Percentiles rank a stretch among this genome's conserved stretches.
phyloP scores from a whole-genome alignment of 2,797 vertebrate species.

The Argentina silus region DNA sequence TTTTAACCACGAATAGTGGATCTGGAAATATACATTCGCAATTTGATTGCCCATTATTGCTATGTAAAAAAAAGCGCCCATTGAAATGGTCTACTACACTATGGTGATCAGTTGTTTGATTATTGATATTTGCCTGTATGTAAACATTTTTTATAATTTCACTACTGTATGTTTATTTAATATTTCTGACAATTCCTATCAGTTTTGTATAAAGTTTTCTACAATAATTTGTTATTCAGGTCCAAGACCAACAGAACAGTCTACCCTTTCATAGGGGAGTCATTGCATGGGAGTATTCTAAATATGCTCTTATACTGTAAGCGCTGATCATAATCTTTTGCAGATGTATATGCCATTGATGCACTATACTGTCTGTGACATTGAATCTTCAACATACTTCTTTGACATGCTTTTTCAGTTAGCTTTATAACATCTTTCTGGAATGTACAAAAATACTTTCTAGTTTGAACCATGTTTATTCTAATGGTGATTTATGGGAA shows the following conservation, averaged over 20 bases:
- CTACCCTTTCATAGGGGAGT: background rate
- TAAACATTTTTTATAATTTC: constrained; percentile 7
- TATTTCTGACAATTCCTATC: constrained; percentile 1
- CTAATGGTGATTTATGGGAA: constrained; percentile 12
- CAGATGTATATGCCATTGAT: constrained; percentile 21
- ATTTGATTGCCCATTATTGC: constrained; percentile 17
- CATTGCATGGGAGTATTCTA: constrained; percentile 16
- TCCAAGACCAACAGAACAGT: constrained; percentile 18
- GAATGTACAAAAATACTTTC: constrained; percentile 12
- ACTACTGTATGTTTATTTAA: constrained; percentile 20
- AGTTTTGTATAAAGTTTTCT: constrained; percentile 29
- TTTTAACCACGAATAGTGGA: background rate
- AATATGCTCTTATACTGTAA: background rate
- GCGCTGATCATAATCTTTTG: background rate
- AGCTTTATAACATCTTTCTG: constrained; percentile 25
- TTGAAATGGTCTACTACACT: constrained; percentile 5
- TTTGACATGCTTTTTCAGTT: constrained; percentile 4
- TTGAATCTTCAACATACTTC: constrained; percentile 8
- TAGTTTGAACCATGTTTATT: background rate
- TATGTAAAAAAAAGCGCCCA: background rate
- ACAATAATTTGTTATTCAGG: constrained; percentile 30
- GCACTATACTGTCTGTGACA: constrained; percentile 24
- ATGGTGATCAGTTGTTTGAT: constrained; percentile 5
- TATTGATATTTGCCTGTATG: background rate
- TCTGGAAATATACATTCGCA: background rate